phyloP scores from a whole-genome alignment of 1,140 invertebrate species.

The Vollenhovia emeryi region DNA sequence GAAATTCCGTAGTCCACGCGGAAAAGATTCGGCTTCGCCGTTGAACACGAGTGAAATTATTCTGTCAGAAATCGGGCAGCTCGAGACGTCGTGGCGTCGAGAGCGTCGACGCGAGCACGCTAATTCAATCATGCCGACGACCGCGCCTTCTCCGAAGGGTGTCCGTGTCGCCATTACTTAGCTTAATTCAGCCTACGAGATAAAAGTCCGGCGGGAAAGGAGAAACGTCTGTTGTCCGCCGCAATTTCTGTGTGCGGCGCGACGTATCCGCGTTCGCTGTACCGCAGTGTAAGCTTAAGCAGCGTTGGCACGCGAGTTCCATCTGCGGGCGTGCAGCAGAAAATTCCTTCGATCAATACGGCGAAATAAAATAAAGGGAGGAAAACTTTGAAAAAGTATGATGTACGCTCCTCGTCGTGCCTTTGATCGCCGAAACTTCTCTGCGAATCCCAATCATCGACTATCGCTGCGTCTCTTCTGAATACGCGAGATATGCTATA shows the following conservation, averaged over 20 bases:
- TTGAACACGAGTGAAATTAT: conserved; percentile 19
- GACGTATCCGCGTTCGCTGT: background rate
- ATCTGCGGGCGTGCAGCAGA: conserved; percentile 1
- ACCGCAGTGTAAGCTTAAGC: conserved; percentile 23
- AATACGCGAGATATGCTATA: background rate
- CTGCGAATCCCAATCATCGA: background rate
- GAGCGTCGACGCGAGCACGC: background rate
- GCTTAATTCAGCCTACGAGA: conserved; percentile 27
- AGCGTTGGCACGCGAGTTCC: conserved; percentile 18
- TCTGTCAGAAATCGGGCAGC: background rate
- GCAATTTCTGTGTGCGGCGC: conserved; percentile 7
- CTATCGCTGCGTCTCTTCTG: background rate
- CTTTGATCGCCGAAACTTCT: background rate
- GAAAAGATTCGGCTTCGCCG: background rate
- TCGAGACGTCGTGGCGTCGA: background rate
- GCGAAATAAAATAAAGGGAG: conserved; percentile 29
- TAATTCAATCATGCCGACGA: conserved; percentile 34
- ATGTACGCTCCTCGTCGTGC: conserved; percentile 5
- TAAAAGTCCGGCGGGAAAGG: conserved; percentile 19
- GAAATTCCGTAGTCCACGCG: background rate
- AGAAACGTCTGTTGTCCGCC: background rate
- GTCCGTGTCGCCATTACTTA: conserved; percentile 29
- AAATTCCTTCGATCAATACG: conserved; percentile 51
- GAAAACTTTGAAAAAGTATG: conserved; percentile 57
- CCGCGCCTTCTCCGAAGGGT: background rate